A percentile compares a stretch with the other conserved stretches of the same genome.
phyloP scores from a whole-genome alignment of 2,797 vertebrate species.

The Danio choprae region DNA sequence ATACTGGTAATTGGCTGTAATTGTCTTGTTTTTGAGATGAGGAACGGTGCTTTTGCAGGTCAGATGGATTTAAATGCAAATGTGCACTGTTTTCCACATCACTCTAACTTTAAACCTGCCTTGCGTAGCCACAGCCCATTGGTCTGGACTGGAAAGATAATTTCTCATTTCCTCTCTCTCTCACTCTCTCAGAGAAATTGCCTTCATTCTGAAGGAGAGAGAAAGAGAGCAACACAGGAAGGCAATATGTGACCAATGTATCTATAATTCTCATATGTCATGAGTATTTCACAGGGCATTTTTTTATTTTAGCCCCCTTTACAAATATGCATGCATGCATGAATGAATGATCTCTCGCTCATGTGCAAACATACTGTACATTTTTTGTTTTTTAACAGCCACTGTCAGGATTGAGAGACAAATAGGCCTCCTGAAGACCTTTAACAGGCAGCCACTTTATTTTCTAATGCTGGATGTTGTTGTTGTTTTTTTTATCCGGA shows the following conservation, averaged over 20 bases:
- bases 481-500: background rate
- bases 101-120: constrained; percentile 36
- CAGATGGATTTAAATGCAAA: constrained; percentile 80
- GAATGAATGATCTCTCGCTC: constrained; percentile 15
- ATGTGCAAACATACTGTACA: background rate
- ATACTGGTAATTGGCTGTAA: constrained; percentile 73
- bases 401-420: constrained; percentile 19
- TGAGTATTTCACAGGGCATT: constrained; percentile 32
- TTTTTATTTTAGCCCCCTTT: constrained; percentile 19
- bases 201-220: constrained; percentile 15
- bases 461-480: background rate
- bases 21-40: constrained; percentile 66
- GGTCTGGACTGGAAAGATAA: constrained; percentile 37
- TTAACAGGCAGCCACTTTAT: background rate
- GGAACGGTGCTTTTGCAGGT: constrained; percentile 62
- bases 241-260: constrained; percentile 16
- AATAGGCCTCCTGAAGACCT: constrained; percentile 1
- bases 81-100: constrained; percentile 43
- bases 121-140: constrained; percentile 6
- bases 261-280: constrained; percentile 40
- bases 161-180: constrained; percentile 31
- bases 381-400: constrained; percentile 18
- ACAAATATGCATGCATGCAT: constrained; percentile 3
- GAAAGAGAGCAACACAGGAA: constrained; percentile 21
- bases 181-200: background rate